Conservation (phyloP, 2,888 invertebrate genomes). For the Chrysodeixis includens region DNA sequence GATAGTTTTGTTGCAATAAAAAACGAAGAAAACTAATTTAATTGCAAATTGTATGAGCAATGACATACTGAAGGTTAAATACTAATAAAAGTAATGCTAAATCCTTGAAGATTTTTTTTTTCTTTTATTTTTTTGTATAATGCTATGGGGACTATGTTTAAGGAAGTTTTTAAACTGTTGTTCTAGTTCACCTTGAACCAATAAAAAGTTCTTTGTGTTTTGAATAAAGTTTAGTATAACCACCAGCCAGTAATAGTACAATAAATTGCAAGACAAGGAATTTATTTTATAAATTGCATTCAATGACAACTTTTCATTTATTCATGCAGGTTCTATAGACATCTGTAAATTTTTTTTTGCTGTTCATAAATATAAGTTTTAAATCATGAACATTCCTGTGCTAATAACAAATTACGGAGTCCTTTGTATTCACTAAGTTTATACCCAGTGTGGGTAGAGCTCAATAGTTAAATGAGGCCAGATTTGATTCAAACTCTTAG, state of each 20-base stretch:
- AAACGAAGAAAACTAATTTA: background rate
- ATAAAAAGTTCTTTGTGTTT: background rate
- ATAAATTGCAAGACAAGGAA: no score
- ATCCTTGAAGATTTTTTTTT: background rate
- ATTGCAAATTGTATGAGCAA: background rate
- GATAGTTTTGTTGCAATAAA: background rate
- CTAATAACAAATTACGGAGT: background rate
- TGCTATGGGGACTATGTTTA: background rate
- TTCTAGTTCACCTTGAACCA: constrained; percentile 19
- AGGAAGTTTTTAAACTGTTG: constrained; percentile 12
- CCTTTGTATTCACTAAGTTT: background rate
- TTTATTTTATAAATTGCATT: no score
- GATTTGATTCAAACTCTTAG: constrained; percentile 23
- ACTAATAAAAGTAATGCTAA: background rate
- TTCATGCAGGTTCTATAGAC: no score
- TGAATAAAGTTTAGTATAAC: background rate
- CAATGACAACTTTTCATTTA: no score
- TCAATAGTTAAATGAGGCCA: constrained; percentile 23
- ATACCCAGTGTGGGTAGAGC: constrained; percentile 18
- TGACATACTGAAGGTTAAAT: background rate
- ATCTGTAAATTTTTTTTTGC: no score
- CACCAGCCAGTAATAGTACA: background rate
- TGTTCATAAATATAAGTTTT: background rate
- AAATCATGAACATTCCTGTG: background rate
- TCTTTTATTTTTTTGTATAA: background rate